Base-by-base conservation (phyloP, 2,113 vertebrate species). In the Myrmecobius fasciatus region DNA sequence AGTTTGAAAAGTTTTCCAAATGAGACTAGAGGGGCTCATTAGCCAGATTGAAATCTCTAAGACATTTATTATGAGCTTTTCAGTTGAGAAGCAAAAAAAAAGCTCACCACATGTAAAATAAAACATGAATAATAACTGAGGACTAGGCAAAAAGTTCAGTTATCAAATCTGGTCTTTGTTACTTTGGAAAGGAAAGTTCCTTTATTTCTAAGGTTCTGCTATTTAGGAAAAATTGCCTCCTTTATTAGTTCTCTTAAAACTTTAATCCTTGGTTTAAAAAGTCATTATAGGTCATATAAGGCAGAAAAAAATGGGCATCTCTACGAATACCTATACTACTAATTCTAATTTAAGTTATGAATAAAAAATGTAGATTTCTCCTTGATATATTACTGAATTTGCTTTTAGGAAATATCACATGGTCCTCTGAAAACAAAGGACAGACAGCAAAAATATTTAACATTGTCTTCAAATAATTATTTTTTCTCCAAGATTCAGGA, bases 1-100 rank as follows among this genome's bases (percentile, higher is more conserved):
- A 95, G 56, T 93, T 90, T 93, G 26, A n/a, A 89, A 89, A 56
- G 2, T 56, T 93, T 89, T 47, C 22, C 31, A 25, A 89, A 92
- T 94, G 92, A 94, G 25, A 92, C 89, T 54, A 93, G 47, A 93
- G 46, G 28, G 43, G 12, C 43, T 94, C 83, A 53, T 96, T 94
- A 90, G 43, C 11, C 94, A 67, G 75, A 52, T 91, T 60, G 53
- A 91, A 60, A 47, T 25, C 67, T 28, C 67, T 88, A 22, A 56
- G 90, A 90, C 52, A 25, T 89, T 91, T 9, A 43, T 54, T 46
- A 75, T 52, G 36, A 91, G 93, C 53, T 2, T 60, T 75, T 53
- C 56, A 83, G 89, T 47, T 60, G 67, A 36, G 67, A 25, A 51
- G 49, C 26, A 93, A 11, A 92, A 22, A n/a, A n/a, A 67, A 92